Evolutionary conservation across 2,888 invertebrate genomes (phyloP), one percentile per base, ranked within the genome.

Genomic region (Amphiduros pacificus): DNA sequence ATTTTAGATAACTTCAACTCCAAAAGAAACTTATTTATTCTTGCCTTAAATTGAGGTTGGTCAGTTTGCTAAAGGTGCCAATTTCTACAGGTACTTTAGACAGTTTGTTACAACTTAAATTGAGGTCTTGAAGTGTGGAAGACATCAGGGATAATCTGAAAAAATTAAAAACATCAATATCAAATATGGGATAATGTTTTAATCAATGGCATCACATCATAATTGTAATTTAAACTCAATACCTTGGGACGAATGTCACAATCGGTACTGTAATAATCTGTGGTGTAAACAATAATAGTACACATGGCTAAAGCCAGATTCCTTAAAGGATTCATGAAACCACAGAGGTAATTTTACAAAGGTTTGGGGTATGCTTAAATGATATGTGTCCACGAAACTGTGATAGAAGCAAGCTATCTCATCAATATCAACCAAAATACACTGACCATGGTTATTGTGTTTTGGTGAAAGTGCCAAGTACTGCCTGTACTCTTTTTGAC

Each of bases 41-140:
- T 27, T 31, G 65, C 69, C 69, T 61, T 2, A 69, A 36, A 53
- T 69, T 65, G 4, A 69, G 57, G 20, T 66, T 40, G 27, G 49
- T 26, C 6, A 69, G 62, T 49, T 60, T 59, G 27, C 24, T 41
- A 11, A 68, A 55, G 6, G 28, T 28, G n/a, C 63, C 62, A 22
- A 68, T 31, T 26, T 26, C 20, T 1, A 48, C 41, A 22, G 41
- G 51, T 4, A 69, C n/a, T 4, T 11, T 50, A 17, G 52, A 28
- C 20, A 70, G 40, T 36, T 44, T 64, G 53, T 69, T 70, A 63
- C 57, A 60, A 50, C 65, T 52, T 22, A 70, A 27, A 48, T 66
- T 55, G 27, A 70, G 57, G 26, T 70, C 68, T 2, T 17, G 29
- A 29, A 69, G 26, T 2, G 59, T 36, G 11, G 31, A 51, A 5